A percentile compares a stretch with the other conserved stretches of the same genome.
Conservation (phyloP, 2,888 invertebrate species). For the Dusona sp. region DNA sequence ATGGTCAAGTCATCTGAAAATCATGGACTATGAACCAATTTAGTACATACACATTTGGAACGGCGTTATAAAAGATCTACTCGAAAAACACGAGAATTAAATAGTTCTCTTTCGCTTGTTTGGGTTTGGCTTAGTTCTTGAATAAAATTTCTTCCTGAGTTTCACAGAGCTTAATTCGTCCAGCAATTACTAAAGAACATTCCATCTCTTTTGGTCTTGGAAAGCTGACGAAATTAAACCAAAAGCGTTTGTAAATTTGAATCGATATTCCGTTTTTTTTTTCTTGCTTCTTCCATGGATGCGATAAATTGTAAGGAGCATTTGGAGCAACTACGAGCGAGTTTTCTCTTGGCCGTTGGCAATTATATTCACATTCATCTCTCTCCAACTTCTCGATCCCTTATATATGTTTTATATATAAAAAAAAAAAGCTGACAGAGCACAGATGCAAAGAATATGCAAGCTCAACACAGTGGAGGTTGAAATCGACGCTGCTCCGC, state of each 20-base stretch:
- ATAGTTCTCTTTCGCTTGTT: background rate
- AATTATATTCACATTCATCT: constrained; percentile 30
- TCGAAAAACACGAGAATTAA: background rate
- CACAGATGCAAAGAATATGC: constrained; percentile 64
- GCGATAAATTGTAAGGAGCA: background rate
- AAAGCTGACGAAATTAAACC: background rate
- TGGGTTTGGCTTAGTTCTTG: background rate
- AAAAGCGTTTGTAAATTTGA: background rate
- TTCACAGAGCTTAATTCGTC: background rate
- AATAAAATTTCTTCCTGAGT: background rate
- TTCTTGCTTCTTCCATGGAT: background rate
- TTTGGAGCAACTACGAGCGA: background rate
- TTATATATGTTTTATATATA: constrained; percentile 10
- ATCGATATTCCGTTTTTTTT: background rate
- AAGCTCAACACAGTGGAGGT: constrained; percentile 50
- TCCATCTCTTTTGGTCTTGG: background rate
- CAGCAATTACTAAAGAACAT: background rate
- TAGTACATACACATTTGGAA: background rate
- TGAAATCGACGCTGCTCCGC: constrained; percentile 65
- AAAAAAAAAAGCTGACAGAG: constrained; percentile 38
- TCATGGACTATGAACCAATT: constrained; percentile 14
- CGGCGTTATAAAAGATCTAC: background rate
- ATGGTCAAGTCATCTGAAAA: constrained; percentile 11
- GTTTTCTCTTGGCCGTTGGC: background rate
- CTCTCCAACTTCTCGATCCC: constrained; percentile 19